Base-by-base conservation (phyloP, 1,140 invertebrate species). In the Achatina immaculata region DNA sequence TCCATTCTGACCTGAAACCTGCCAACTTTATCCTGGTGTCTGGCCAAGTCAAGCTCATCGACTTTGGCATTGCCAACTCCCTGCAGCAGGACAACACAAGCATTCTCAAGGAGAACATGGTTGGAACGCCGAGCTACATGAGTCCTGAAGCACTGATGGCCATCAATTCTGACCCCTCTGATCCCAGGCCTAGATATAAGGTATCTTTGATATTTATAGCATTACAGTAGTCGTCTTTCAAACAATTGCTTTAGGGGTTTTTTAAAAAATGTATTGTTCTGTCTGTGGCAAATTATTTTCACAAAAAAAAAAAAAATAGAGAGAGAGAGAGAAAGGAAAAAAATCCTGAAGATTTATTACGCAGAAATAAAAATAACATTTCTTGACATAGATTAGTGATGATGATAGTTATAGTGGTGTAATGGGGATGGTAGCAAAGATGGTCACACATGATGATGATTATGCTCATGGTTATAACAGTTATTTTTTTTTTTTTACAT, bases 1-100 rank as follows among this genome's bases (percentile, higher is more conserved):
- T 99, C 80, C 98, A 99, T 92, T 96, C 96, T 0, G 98, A 99
- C 91, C 92, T 99, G 78, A 99, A 99, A 91, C 98, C 98, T 19
- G 96, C 96, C 0, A 99, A 99, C 92, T 99, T 99, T 92, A 92
- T 99, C 19, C 92, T 98, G 85, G 96, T 97, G 36, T 93, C 94
- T 80, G 96, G 96, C 4, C 93, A 94, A 69, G 90, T 99, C 6
- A 99, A 99, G 92, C 92, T 99, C 36, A 99, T 99, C 82, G 98
- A 99, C 92, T 99, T 99, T 92, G 98, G 98, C 36, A 99, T 99
- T 85, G 95, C 98, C n/a, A 96, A 96, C 69, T 94, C 94, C 72
- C 93, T 99, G 72, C 95, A 96, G 86, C 93, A 94, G 62, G 97
- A 99, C 88, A 95, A 95, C 89, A 99, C 98, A 0, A 96, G 95